Evolutionary conservation across 1,140 invertebrate species (phyloP), one percentile per base, ranked within the genome.

Genomic region (Uloborus diversus): DNA sequence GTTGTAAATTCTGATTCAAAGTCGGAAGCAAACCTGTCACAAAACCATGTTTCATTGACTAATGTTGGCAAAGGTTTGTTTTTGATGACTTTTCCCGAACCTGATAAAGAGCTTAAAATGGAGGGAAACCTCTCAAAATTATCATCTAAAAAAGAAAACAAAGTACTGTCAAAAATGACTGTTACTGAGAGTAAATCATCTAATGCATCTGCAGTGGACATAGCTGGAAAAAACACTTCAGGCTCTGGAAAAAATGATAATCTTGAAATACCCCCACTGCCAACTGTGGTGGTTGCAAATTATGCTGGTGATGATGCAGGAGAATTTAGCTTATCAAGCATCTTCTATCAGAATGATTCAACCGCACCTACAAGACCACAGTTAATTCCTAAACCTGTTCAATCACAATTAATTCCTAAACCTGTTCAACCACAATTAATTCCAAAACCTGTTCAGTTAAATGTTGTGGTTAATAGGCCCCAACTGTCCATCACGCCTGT

Each of bases 271-370:
- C 62, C 73, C 23, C 37, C 73, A 17, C 25, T 66, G 35, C 73
- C 73, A 37, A 56, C 73, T 27, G 73, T 78, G 13, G 62, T 78
- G n/a, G 73, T 78, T 37, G 61, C 62, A 23, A 78, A 78, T 42
- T 78, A 78, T 64, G 56, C 71, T 32, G 28, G 57, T 23, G 14
- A 37, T 42, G 47, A 66, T 56, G 14, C 35, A 2, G 49, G 62
- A 13, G 73, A 57, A 14, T 78, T 35, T 42, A 32, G 35, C 32
- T 57, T 78, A 32, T 65, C 61, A 13, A 65, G 62, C 57, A 25
- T 66, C 0, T 78, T 65, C 57, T 78, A 65, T 20, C 61, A 78
- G 20, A 78, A 78, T 66, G 62, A 78, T 30, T 37, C 30, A 14
- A 66, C 73, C n/a, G 4, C 61, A 47, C 5, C 13, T 20, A 53